Evolutionary conservation across 2,113 vertebrate species (phyloP).

Genomic region (Halichoerus grypus): DNA sequence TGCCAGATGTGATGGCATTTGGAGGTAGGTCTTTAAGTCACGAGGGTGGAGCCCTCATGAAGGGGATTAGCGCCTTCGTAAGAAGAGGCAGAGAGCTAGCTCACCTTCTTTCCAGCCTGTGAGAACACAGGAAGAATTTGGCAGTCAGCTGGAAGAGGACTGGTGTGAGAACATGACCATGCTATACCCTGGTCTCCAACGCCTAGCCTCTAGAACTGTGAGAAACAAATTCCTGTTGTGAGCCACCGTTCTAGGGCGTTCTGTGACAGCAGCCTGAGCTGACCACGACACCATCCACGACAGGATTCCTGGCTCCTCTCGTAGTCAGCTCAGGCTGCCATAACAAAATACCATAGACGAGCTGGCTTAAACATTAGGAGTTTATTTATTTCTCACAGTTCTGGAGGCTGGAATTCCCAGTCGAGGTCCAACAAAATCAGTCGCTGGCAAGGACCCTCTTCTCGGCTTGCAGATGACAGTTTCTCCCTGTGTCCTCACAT

Average conservation of each 20-base stretch:
- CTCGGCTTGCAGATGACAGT: neutral
- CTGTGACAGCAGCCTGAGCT: neutral
- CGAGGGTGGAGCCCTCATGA: neutral
- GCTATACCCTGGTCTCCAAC: neutral
- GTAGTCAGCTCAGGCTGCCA: neutral
- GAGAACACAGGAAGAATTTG: neutral
- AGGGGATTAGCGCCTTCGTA: neutral
- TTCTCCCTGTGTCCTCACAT: neutral
- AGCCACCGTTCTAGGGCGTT: neutral
- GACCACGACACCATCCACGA: neutral
- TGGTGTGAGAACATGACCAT: fast-evolving
- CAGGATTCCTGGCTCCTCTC: neutral
- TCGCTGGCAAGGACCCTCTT: neutral
- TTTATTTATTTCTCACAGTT: neutral
- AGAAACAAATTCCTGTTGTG: neutral
- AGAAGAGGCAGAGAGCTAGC: neutral
- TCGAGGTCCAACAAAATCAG: neutral
- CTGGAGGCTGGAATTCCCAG: neutral
- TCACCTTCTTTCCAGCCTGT: neutral
- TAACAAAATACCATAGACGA: neutral
- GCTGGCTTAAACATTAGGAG: neutral
- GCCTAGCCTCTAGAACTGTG: neutral
- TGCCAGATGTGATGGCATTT: neutral
- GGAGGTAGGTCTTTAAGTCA: neutral
- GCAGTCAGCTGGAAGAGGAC: neutral